Evolutionary conservation across 2,888 invertebrate species (phyloP).

Genomic region (Torymus texanus): DNA sequence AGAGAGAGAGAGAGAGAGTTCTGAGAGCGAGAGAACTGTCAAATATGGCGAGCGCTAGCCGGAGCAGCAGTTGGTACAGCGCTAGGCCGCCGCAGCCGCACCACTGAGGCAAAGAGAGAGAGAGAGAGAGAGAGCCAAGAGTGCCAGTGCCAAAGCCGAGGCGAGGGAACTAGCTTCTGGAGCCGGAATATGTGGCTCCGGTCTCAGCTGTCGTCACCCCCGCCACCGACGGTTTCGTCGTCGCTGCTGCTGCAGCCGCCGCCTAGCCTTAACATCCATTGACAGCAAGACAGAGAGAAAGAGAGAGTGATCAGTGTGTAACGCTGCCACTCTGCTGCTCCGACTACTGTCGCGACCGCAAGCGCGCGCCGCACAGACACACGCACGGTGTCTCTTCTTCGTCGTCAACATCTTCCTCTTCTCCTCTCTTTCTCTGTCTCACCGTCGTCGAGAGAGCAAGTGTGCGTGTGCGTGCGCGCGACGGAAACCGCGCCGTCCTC

Average conservation of each 20-base stretch:
- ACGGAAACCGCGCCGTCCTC: background rate
- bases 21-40: slow-evolving; percentile 70
- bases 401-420: slow-evolving; percentile 26
- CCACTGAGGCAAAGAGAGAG: slow-evolving; percentile 23
- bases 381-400: background rate
- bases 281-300: background rate
- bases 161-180: background rate
- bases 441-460: slow-evolving; percentile 30
- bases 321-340: background rate
- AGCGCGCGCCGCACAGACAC: background rate
- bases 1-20: slow-evolving; percentile 47
- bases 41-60: slow-evolving; percentile 76
- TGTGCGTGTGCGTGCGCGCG: background rate
- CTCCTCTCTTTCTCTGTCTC: background rate
- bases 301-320: background rate
- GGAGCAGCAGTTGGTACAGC: slow-evolving; percentile 65
- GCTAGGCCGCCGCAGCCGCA: slow-evolving; percentile 60
- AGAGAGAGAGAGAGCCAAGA: slow-evolving; percentile 27
- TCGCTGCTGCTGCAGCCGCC: background rate
- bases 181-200: slow-evolving; percentile 51
- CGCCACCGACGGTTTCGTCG: background rate
- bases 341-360: background rate
- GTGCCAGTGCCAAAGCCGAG: background rate
- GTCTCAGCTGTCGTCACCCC: slow-evolving; percentile 24
- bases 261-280: background rate